A percentile compares a stretch with the other conserved stretches of the same genome.
phyloP scores from a whole-genome alignment of 2,113 vertebrate species.

The Psilopsiagon aymara region DNA sequence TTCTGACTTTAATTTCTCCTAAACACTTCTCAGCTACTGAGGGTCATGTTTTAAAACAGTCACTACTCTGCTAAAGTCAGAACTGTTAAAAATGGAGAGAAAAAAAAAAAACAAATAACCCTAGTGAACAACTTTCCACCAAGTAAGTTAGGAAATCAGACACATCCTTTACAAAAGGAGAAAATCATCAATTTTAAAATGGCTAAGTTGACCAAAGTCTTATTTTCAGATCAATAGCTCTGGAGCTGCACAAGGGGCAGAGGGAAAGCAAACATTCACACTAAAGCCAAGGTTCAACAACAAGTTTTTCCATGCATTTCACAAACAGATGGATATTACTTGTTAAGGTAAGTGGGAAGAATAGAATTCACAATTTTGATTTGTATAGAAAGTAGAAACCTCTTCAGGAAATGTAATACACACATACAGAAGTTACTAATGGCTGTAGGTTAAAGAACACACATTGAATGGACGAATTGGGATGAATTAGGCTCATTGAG shows the following conservation, averaged over 20 bases:
- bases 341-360: neutral
- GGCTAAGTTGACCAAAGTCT: neutral
- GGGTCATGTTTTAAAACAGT: neutral
- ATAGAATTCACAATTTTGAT: neutral
- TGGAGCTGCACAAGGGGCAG: neutral
- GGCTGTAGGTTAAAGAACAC: neutral
- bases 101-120: neutral
- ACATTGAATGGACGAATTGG: fast-evolving
- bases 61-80: neutral
- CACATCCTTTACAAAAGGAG: neutral
- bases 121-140: neutral
- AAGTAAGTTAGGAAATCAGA: neutral
- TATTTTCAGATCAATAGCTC: neutral
- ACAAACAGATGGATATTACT: neutral
- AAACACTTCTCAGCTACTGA: neutral
- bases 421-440: fast-evolving
- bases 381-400: neutral
- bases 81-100: neutral
- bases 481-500: neutral
- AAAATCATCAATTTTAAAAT: neutral
- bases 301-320: neutral
- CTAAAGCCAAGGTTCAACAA: neutral
- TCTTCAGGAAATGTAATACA: neutral
- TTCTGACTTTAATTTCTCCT: neutral
- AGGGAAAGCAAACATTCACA: neutral